phyloP scores from a whole-genome alignment of 1,140 invertebrate species.

The Popillia japonica region DNA sequence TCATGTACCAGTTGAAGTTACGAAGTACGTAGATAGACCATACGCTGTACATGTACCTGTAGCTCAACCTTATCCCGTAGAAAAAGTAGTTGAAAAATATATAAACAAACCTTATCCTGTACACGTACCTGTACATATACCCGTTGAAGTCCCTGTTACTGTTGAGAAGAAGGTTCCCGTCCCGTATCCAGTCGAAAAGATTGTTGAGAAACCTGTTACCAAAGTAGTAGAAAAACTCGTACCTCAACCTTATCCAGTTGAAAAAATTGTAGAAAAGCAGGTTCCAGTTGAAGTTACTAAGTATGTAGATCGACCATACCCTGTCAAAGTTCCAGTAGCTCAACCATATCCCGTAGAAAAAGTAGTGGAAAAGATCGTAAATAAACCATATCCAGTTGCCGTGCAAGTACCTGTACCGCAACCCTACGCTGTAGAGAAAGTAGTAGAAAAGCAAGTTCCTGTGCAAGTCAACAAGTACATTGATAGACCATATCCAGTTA shows the following conservation, averaged over 20 bases:
- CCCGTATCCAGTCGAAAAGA: constrained; percentile 62
- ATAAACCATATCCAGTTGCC: constrained; percentile 49
- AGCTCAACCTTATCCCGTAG: constrained; percentile 64
- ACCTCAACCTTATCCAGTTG: constrained; percentile 51
- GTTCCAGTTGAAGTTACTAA: constrained; percentile 52
- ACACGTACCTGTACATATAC: constrained; percentile 55
- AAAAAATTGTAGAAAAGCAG: constrained; percentile 53
- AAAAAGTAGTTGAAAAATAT: constrained; percentile 61
- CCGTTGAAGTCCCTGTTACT: constrained; percentile 60
- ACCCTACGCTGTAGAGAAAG: constrained; percentile 65
- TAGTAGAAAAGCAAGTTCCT: constrained; percentile 58
- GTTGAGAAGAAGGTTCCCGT: constrained; percentile 55
- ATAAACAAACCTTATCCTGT: constrained; percentile 40
- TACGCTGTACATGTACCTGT: constrained; percentile 65
- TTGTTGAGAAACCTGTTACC: constrained; percentile 60
- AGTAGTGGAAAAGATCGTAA: constrained; percentile 58
- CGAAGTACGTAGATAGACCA: constrained; percentile 66
- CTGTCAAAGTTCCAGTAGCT: constrained; percentile 60
- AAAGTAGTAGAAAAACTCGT: constrained; percentile 60
- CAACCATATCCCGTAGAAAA: constrained; percentile 65
- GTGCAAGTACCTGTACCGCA: constrained; percentile 53
- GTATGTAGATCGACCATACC: constrained; percentile 46
- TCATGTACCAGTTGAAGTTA: constrained; percentile 61
- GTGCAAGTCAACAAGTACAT: constrained; percentile 50
- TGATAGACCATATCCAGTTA: constrained; percentile 49